Conservation (phyloP, 2,113 vertebrate species). For the Salvelinus alpinus region DNA sequence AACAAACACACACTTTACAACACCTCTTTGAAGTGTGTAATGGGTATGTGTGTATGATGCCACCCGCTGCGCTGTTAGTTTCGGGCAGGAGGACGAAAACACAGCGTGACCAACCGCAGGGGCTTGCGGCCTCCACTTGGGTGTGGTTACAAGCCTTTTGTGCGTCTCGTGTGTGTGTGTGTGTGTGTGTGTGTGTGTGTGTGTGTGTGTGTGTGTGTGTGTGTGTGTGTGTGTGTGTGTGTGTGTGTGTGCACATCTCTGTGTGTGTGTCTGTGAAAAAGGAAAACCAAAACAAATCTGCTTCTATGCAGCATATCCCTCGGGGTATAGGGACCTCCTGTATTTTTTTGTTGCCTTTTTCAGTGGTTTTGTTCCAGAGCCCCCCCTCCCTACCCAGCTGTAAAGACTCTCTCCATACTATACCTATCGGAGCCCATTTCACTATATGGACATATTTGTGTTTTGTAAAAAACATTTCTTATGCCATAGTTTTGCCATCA, state of each 20-base stretch:
- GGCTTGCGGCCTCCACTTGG: conserved; percentile 47
- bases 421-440: conserved; percentile 66
- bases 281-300: conserved; percentile 75
- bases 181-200: conserved; percentile 42
- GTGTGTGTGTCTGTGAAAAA: conserved; percentile 50
- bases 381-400: conserved; percentile 54
- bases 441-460: conserved; percentile 64
- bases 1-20: conserved; percentile 32
- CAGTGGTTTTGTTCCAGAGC: conserved; percentile 60
- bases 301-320: conserved; percentile 59
- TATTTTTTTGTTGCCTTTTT: conserved; percentile 10
- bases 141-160: conserved; percentile 75
- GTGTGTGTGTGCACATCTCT: conserved; percentile 17
- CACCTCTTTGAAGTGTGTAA: conserved; percentile 33
- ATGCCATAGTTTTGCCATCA: conserved; percentile 68
- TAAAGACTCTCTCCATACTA: conserved; percentile 43
- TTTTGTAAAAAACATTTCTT: conserved; percentile 66
- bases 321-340: conserved; percentile 57
- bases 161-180: conserved; percentile 16
- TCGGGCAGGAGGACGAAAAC: conserved; percentile 57
- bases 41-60: neutral
- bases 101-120: conserved; percentile 56
- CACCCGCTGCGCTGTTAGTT: conserved; percentile 58
- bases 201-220: conserved; percentile 17
- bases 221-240: conserved; percentile 22